Base-by-base conservation (phyloP, 2,797 vertebrate species). In the Xerus rutilus region DNA sequence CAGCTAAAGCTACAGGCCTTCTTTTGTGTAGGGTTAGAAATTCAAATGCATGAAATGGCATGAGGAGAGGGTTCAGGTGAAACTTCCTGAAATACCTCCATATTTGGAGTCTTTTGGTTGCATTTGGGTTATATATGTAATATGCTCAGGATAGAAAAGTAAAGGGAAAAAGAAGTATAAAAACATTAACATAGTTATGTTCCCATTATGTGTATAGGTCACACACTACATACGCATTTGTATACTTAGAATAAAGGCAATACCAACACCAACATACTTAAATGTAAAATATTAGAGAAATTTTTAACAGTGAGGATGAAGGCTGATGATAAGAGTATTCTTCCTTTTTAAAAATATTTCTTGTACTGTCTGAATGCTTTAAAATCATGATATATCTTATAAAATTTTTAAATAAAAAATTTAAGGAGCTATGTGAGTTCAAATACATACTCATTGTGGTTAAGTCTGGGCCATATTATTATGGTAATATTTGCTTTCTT, bases 281-380 rank as follows among this genome's bases (percentile, higher is more conserved):
- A 91, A 83, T 76, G 23, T 49, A 79, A 86, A 86, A 89, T 70
- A 85, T 49, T 43, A 94, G 28, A 92, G 5, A 78, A 93, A 96
- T 52, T 43, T 21, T 74, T 85, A 92, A 86, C 20, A 88, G 32
- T 74, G 14, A 79, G 25, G 67, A 96, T 43, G 17, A 89, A 8
- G 39, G 28, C 64, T 39, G 23, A 9, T 69, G 65, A 28, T 11
- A 93, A 87, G 45, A 88, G 10, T 2, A 25, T 13, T 62, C 84
- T 86, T 76, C 4, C 9, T 77, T 93, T 94, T 93, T 91, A 30
- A 62, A 7, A 65, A 77, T 20, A 90, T 13, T 65, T 72, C 67
- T 79, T 93, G 35, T 87, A 92, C 28, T 67, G 49, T 78, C 74
- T 89, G 93, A 92, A 65, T 89, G 52, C 49, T 96, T 93, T 82